phyloP scores from a whole-genome alignment of 2,113 vertebrate species.

The Neopipo cinnamomea region DNA sequence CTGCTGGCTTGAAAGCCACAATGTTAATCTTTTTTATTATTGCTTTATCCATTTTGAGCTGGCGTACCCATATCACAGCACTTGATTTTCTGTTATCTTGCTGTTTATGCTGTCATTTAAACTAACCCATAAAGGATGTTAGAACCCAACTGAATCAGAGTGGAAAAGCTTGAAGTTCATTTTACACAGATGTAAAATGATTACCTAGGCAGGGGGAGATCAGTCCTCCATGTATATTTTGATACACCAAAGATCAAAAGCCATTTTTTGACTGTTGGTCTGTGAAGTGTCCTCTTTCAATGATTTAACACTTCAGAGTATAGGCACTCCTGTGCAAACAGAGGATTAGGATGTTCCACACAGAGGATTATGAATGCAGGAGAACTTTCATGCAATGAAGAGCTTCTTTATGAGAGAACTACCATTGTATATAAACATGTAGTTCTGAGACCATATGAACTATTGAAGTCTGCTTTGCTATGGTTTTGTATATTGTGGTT shows the following conservation, averaged over 20 bases:
- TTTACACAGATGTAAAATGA: neutral
- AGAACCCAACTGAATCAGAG: neutral
- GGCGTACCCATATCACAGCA: neutral
- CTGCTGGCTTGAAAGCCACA: neutral
- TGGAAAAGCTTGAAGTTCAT: neutral
- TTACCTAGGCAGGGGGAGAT: neutral
- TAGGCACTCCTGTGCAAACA: neutral
- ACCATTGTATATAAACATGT: neutral
- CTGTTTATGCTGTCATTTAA: neutral
- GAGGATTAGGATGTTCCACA: neutral
- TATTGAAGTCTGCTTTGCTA: neutral
- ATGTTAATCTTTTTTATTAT: conserved; percentile 36
- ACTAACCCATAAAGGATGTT: neutral
- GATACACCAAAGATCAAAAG: neutral
- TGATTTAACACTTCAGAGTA: neutral
- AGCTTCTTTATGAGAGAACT: neutral
- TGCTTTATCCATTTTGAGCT: conserved; percentile 29
- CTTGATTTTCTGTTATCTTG: conserved; percentile 21
- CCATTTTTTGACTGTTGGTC: neutral
- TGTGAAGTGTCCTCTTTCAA: neutral
- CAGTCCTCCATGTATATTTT: neutral
- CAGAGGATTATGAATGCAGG: neutral
- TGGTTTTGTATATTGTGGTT: neutral
- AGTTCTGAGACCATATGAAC: neutral
- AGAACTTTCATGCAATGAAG: neutral